phyloP scores from a whole-genome alignment of 2,888 invertebrate genomes.

The Malacosoma neustria region DNA sequence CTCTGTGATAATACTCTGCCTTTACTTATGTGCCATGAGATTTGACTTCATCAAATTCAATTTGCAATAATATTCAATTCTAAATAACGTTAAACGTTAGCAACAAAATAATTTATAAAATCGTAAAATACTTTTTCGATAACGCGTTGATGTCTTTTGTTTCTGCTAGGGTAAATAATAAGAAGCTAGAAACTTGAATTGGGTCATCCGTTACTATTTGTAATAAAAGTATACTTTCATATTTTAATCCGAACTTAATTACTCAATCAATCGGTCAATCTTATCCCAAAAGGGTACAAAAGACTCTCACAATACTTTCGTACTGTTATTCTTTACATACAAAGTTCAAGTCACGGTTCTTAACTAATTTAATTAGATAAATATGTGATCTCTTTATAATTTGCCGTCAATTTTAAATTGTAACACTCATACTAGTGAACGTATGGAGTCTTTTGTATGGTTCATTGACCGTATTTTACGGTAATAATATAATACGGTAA shows the following conservation, averaged over 20 bases:
- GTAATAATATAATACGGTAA: background rate
- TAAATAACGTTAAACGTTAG: no score
- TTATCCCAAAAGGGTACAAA: background rate
- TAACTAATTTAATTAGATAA: constrained; percentile 6
- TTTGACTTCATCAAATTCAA: no score
- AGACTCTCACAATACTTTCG: background rate
- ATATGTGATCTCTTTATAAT: constrained; percentile 4
- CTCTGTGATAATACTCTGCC: no score
- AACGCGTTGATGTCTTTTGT: no score
- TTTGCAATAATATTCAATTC: no score
- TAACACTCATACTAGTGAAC: background rate
- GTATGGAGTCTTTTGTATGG: background rate
- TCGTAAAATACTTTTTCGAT: no score
- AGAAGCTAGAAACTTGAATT: no score
- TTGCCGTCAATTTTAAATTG: background rate
- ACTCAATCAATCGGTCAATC: background rate
- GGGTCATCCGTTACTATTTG: no score
- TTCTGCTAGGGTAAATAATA: no score
- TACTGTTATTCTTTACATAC: background rate
- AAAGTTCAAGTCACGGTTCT: constrained; percentile 2
- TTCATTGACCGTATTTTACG: constrained; percentile 1
- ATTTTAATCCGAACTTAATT: background rate
- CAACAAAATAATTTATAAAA: no score
- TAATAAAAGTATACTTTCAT: background rate
- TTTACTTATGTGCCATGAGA: no score